Percentiles rank a stretch among this genome's conserved stretches.
Evolutionary conservation across 2,888 invertebrate species (phyloP).

Genomic region (Malachius bipustulatus): DNA sequence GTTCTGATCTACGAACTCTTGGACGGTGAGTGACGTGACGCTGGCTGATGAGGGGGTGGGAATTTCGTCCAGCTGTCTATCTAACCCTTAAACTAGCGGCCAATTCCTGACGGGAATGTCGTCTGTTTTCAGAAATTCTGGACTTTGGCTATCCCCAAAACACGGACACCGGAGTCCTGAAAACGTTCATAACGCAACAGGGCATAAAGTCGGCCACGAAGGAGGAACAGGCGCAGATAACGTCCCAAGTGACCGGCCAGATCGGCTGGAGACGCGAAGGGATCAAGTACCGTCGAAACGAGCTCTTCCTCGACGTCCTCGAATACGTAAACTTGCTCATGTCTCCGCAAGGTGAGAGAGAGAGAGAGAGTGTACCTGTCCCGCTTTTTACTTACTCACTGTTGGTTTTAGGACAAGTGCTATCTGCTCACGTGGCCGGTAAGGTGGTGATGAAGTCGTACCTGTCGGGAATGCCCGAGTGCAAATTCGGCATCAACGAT

Average conservation of each 20-base stretch:
- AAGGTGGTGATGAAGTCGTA: constrained; percentile 99
- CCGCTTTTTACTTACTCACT: too few species aligned
- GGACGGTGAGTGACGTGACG: constrained; percentile 60
- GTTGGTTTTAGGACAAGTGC: constrained; percentile 92
- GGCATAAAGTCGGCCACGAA: constrained; percentile 98
- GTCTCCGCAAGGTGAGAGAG: constrained; percentile 95
- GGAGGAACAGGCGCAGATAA: constrained; percentile 99
- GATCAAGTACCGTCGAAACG: constrained; percentile 97
- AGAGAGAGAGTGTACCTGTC: too few species aligned
- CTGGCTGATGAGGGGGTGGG: too few species aligned
- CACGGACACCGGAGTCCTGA: constrained; percentile 96
- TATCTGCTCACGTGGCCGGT: constrained; percentile 98
- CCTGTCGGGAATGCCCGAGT: constrained; percentile 99
- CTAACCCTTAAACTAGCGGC: neutral
- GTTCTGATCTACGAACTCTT: constrained; percentile 97
- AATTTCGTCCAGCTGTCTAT: neutral
- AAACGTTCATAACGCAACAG: constrained; percentile 99
- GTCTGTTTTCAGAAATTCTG: constrained; percentile 68
- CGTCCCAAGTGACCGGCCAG: constrained; percentile 91
- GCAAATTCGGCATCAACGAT: constrained; percentile 99
- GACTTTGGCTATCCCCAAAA: constrained; percentile 99
- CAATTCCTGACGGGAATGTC: constrained; percentile 4
- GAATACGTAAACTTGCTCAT: constrained; percentile 98
- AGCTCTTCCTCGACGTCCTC: constrained; percentile 94
- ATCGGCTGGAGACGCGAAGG: constrained; percentile 99